Evolutionary conservation across 1,140 invertebrate genomes (phyloP), one percentile per base, ranked within the genome.

Genomic region (Drosophila serrata): DNA sequence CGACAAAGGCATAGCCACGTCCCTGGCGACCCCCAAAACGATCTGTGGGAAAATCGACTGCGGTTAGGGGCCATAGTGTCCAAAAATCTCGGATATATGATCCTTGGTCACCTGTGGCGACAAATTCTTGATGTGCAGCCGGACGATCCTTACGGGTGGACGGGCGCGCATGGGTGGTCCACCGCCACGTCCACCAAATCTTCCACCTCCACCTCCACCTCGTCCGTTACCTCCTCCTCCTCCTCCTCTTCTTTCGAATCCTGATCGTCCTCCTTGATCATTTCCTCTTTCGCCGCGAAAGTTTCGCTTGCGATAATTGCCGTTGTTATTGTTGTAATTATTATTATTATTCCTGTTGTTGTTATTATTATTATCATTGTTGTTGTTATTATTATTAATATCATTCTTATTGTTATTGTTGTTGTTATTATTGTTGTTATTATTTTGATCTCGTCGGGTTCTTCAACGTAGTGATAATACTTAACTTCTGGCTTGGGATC

Each of bases 1-100:
- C 79, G 6, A 88, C 79, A 8, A 88, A 87, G 22, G 82, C 82
- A 6, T 63, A 87, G 22, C 82, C 82, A 1, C 82, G 84, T 0
- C 84, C 82, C 9, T 15, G 7, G 0, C 43, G 37, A 0, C 49
- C 46, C n/a, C 49, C 45, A 12, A 12, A 79, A 11, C 65, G 67
- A 6, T 82, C 67, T 7, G 49, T 56, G 5, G 82, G 82, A 6
- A 87, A 87, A 37, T 87, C 82, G 3, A 88, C 79, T 4, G 78
- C 81, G 4, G 57, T 69, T 1, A 87, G 57, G 0, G 42, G 0
- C 84, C 82, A 33, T 80, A 87, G 60, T 69, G 74, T 1, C 79
- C 56, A 1, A 87, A 87, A 3, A 87, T 88, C 27, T 87, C 75
- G 4, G 75, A 31, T n/a, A 87, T 45, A 33, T 87, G 65, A 19